Evolutionary conservation across 2,797 vertebrate genomes (phyloP), one percentile per base, ranked within the genome.

Genomic region (Pseudopleuronectes americanus): DNA sequence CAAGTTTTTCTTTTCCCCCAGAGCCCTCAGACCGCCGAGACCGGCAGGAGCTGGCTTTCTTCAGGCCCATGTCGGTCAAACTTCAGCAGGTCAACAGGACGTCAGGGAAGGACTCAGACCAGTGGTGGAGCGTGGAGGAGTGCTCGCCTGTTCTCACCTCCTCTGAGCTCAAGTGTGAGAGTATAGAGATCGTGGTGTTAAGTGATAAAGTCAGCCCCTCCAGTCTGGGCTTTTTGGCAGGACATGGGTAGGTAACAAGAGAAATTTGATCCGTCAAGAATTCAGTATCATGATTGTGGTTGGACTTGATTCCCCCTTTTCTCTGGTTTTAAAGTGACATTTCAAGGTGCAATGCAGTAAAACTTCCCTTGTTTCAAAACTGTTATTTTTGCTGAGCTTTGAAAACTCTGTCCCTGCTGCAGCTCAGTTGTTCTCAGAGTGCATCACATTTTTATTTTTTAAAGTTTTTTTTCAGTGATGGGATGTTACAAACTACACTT

Each of bases 201-300:
- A 95, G 80, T 13, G 95, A 96, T 80, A 96, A 95, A 90, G 96
- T 95, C 86, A 96, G 95, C 77, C 96, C 96, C 16, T 85, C 93
- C 65, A 96, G 94, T 67, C 83, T 95, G 84, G 94, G 94, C 53
- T 96, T 96, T 72, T 86, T 96, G 67, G 94, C 92, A 1, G 95
- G 94, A 87, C 94, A 96, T 0, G 92, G 95, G 95, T 95, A 86
- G 56, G 94, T 80, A 65, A 49, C 26, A 23, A 54, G 1, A 19
- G 8, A 26, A 16, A 26, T 58, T 23, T 49, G 47, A 17, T 14
- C 19, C 26, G 6, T 13, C 19, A 13, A 1, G 41, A 43, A 17
- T 4, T 17, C 41, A 43, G 4, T 13, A 13, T 43, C 6, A 17
- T 43, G 41, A 43, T 43, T 43, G 41, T 43, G 12, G 41, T 2